phyloP scores from a whole-genome alignment of 2,797 vertebrate genomes.

The Rhynchotus rufescens region DNA sequence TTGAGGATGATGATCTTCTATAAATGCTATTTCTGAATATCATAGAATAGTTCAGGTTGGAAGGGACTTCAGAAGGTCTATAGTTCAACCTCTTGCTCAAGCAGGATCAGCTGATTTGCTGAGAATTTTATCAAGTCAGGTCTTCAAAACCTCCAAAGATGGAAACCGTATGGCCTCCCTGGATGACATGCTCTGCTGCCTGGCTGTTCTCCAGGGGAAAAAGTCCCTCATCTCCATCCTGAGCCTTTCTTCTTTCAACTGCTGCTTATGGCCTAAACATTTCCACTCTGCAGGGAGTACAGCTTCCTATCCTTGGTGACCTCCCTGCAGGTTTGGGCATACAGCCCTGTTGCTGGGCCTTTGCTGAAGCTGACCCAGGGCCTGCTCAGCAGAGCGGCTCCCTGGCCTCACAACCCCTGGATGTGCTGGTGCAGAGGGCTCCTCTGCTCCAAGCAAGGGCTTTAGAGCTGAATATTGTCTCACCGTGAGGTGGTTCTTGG shows the following conservation, averaged over 20 bases:
- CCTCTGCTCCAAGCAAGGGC: neutral
- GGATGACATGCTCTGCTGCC: accelerated
- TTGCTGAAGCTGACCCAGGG: no score
- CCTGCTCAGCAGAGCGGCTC: neutral
- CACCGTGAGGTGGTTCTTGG: neutral
- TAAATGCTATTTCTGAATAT: slow-evolving; percentile 25
- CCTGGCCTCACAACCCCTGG: no score
- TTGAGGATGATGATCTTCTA: slow-evolving; percentile 8
- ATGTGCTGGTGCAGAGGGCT: neutral
- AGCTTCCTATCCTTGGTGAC: neutral
- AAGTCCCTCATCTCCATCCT: neutral
- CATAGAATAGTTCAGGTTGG: neutral
- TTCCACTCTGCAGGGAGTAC: neutral
- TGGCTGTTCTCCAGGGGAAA: neutral
- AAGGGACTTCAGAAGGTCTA: neutral
- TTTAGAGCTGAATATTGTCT: neutral
- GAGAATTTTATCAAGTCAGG: neutral
- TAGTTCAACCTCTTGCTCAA: neutral
- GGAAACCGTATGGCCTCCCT: neutral
- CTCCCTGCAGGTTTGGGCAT: neutral
- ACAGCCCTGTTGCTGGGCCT: neutral
- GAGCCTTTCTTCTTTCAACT: neutral
- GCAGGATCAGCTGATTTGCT: neutral
- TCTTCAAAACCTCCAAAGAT: neutral
- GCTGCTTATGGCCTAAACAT: accelerated